phyloP scores from a whole-genome alignment of 1,140 invertebrate species.

The Tenebrio molitor region DNA sequence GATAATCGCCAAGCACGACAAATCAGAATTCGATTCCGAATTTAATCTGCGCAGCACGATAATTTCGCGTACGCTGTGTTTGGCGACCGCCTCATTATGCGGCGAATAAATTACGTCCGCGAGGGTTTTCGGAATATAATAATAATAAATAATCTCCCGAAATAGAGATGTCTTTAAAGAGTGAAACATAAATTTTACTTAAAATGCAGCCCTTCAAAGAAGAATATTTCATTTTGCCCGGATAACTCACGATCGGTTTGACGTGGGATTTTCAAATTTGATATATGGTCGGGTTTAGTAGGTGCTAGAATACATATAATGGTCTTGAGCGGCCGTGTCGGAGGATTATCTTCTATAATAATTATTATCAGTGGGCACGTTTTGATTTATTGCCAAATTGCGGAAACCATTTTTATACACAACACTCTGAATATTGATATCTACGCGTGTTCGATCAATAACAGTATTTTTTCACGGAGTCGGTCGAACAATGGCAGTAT shows the following conservation, averaged over 20 bases:
- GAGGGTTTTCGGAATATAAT: too few species aligned
- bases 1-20: neutral
- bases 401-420: too few species aligned
- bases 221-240: neutral
- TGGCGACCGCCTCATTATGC: too few species aligned
- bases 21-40: too few species aligned
- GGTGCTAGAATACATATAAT: constrained; percentile 8
- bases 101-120: neutral
- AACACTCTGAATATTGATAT: too few species aligned
- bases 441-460: too few species aligned
- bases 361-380: neutral
- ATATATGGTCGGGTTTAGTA: constrained; percentile 1
- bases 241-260: constrained; percentile 2
- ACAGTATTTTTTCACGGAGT: too few species aligned
- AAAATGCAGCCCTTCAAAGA: neutral
- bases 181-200: neutral
- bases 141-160: neutral
- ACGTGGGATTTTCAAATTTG: neutral
- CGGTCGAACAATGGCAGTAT: too few species aligned
- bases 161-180: neutral
- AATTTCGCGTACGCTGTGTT: too few species aligned
- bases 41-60: too few species aligned
- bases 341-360: neutral
- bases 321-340: neutral
- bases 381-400: neutral